Base-by-base conservation (phyloP, 2,113 vertebrate species). In the Malurus elegans region DNA sequence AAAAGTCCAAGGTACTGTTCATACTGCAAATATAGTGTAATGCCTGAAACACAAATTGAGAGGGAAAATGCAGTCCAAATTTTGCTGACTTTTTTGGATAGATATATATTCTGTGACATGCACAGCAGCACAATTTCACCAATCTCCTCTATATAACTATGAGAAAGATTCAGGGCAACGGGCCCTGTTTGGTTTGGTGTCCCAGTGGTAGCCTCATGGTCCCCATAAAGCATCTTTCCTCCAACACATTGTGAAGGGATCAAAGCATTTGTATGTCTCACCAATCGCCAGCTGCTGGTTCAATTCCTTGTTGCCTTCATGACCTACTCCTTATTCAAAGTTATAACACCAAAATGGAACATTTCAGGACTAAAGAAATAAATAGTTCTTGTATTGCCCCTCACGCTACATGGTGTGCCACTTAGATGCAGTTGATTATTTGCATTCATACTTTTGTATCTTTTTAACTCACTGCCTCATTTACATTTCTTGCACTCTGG, bases 1-100 rank as follows among this genome's bases (percentile, higher is more conserved):
- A 94, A 56, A 79, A 86, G 56, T 91, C 82, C 75, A 70, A 69
- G 54, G 62, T 87, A 82, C 42, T 72, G 26, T 73, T 95, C 84
- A 24, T 64, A 69, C 36, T 72, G 65, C 44, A 91, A 65, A 93
- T 75, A 83, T 58, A 93, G 57, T 85, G 31, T 79, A 87, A 65
- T 89, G 57, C 36, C 36, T 79, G 53, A 74, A 89, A 86, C 47
- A 70, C 71, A 78, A 86, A 88, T 62, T 62, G 79, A 91, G 67
- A 40, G 40, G n/a, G 19, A 74, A 92, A 93, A 75, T 1, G 2
- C 34, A 17, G 38, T 61, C 79, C 82, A 93, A 70, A 83, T 86
- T 69, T 85, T 88, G 42, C 79, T 88, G 79, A 86, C 12, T 69
- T 53, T 88, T 94, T 29, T 45, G 2, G 71, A 31, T n/a, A 70